Percentiles rank a stretch among this genome's conserved stretches.
These are phyloP conservation scores for Eristalis tenax DNA, from an alignment of 2,888 invertebrate species.

Conservation along the genomic window DNA sequence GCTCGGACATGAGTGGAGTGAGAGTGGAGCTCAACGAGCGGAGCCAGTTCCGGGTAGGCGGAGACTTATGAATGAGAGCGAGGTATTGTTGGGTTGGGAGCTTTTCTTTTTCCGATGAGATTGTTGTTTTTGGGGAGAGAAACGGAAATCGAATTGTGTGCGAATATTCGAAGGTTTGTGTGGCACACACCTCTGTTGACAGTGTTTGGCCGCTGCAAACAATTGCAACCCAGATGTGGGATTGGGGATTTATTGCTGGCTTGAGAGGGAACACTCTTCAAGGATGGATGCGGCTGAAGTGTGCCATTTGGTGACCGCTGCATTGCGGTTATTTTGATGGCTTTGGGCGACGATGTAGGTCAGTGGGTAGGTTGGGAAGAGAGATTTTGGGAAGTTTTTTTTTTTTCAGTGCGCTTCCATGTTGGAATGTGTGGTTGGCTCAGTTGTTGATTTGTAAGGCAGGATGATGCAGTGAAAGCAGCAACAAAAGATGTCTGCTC, in stretches of 20 bases:
- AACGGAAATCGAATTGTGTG: slow-evolving; percentile 11
- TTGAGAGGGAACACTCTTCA: not conserved
- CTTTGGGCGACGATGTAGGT: not conserved
- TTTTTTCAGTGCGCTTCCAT: too few relatives aligned
- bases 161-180: slow-evolving; percentile 42
- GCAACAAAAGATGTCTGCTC: not conserved
- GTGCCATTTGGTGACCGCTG: slow-evolving; percentile 8
- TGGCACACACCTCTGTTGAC: slow-evolving; percentile 30
- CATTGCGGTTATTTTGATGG: not conserved
- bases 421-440: not conserved
- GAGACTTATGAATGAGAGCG: slow-evolving; percentile 39
- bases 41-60: slow-evolving; percentile 42
- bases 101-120: not conserved
- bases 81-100: not conserved
- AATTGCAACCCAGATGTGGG: slow-evolving; percentile 29
- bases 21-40: not conserved
- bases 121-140: not conserved
- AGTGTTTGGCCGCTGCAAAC: slow-evolving; percentile 7
- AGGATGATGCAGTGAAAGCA: not conserved
- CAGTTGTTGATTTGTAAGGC: not conserved
- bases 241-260: slow-evolving; percentile 16
- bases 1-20: slow-evolving; percentile 17
- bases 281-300: slow-evolving; percentile 37
- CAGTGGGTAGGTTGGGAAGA: not conserved
- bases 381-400: not conserved